A percentile compares a stretch with the other conserved stretches of the same genome.
Conservation (phyloP, 2,797 vertebrate species). For the Leptoclinus maculatus region DNA sequence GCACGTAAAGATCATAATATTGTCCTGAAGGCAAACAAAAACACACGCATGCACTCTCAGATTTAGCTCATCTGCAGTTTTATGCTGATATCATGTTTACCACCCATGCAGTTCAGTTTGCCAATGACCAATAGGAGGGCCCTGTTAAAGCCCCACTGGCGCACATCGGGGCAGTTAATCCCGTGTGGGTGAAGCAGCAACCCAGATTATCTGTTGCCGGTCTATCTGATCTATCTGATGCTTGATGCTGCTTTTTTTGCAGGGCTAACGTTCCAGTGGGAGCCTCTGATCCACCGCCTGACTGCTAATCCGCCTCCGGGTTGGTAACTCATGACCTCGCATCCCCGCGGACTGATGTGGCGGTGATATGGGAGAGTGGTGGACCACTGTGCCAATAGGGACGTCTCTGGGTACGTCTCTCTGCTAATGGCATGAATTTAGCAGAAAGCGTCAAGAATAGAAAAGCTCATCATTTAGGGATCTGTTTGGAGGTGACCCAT, state of each 20-base stretch:
- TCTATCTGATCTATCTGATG: conserved; percentile 74
- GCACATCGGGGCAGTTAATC: conserved; percentile 73
- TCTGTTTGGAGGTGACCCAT: conserved; percentile 63
- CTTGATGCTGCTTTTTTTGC: conserved; percentile 82
- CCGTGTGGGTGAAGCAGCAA: conserved; percentile 68
- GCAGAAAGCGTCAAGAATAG: conserved; percentile 37
- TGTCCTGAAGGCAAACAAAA: background rate
- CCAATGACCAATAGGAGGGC: conserved; percentile 26
- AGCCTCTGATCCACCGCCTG: conserved; percentile 69
- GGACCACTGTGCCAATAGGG: conserved; percentile 85
- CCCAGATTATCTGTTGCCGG: conserved; percentile 77
- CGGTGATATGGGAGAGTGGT: conserved; percentile 94
- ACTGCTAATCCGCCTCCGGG: conserved; percentile 61
- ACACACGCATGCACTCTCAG: background rate
- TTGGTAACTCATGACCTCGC: conserved; percentile 78
- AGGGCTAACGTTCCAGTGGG: conserved; percentile 83
- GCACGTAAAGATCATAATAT: background rate
- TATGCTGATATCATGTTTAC: conserved; percentile 29
- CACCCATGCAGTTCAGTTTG: conserved; percentile 27
- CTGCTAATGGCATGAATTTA: conserved; percentile 1
- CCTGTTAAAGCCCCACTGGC: conserved; percentile 31
- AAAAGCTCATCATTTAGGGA: conserved; percentile 16
- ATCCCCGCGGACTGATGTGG: conserved; percentile 72
- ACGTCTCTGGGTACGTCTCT: conserved; percentile 84
- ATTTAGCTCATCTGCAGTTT: background rate